Conservation (phyloP, 2,113 vertebrate genomes). For the Phaetusa simplex region DNA sequence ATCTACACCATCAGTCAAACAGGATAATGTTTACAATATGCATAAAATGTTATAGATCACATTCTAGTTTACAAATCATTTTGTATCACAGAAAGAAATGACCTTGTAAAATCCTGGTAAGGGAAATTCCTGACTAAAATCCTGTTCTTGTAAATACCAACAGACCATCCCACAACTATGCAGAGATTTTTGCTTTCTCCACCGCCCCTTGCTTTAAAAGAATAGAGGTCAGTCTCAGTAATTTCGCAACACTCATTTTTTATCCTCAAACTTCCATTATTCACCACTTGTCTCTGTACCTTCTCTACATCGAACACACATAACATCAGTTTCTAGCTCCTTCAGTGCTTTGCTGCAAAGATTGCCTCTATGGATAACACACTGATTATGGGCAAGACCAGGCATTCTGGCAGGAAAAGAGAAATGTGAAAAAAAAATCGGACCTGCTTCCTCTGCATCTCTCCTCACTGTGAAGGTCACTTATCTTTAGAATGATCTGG, state of each 20-base stretch:
- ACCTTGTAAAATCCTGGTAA: background rate
- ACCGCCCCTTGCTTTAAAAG: background rate
- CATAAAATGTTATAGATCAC: background rate
- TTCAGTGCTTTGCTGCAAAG: background rate
- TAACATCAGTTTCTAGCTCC: background rate
- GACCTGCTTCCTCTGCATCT: background rate
- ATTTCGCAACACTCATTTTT: background rate
- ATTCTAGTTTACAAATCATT: background rate
- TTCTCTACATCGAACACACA: background rate
- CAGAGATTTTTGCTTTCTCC: background rate
- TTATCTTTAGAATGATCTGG: background rate
- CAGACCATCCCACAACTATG: background rate
- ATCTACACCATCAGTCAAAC: constrained; percentile 1
- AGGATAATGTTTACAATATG: background rate
- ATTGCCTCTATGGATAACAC: background rate
- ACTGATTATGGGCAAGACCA: background rate
- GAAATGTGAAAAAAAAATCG: background rate
- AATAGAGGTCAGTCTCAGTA: background rate
- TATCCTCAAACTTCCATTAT: background rate
- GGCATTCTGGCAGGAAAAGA: background rate
- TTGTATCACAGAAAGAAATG: background rate
- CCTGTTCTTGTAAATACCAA: background rate
- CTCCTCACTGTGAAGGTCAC: background rate
- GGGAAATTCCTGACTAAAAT: background rate
- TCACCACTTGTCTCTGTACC: background rate